Conservation (phyloP, 2,113 vertebrate genomes). For the Neofelis nebulosa region DNA sequence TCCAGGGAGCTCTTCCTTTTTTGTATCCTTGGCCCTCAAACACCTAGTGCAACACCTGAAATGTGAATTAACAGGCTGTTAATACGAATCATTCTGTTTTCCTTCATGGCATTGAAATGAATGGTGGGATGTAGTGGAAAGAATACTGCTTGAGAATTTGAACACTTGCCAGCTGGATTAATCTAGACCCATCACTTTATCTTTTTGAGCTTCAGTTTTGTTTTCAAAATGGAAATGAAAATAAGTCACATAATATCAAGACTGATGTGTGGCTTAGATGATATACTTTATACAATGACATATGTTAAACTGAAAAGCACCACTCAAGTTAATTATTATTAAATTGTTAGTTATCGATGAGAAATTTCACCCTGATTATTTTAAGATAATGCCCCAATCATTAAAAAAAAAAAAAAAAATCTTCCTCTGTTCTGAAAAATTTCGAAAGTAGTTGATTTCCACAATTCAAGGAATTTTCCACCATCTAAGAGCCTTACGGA, state of each 20-base stretch:
- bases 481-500: background rate
- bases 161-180: background rate
- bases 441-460: background rate
- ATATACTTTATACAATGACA: background rate
- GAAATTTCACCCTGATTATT: background rate
- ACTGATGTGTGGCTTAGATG: background rate
- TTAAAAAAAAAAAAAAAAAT: background rate
- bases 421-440: background rate
- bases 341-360: background rate
- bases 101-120: background rate
- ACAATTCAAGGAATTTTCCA: background rate
- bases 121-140: background rate
- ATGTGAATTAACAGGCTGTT: background rate
- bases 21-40: background rate
- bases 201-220: background rate
- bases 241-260: background rate
- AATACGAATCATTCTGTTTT: background rate
- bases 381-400: background rate
- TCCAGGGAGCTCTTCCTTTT: background rate
- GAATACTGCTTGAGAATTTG: background rate
- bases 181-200: background rate
- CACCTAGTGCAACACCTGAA: background rate
- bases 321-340: background rate
- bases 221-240: conserved; percentile 23
- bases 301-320: background rate